Evolutionary conservation across 2,113 vertebrate species (phyloP).

Genomic region (Peromyscus leucopus): DNA sequence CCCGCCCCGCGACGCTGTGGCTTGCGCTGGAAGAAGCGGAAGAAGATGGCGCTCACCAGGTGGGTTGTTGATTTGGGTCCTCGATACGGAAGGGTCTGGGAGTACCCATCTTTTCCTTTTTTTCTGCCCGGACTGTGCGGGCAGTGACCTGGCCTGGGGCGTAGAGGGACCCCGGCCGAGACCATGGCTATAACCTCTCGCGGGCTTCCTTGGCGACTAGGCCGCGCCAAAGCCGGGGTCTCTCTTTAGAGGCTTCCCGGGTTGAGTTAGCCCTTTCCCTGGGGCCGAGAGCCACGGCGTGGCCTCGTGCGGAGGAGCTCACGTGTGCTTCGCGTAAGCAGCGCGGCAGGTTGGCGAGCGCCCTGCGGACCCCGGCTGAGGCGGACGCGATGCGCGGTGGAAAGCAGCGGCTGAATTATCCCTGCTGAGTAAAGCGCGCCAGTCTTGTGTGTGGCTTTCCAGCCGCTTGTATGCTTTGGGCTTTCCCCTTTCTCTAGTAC

Average conservation of each 20-base stretch:
- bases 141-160: accelerated
- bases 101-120: conserved; percentile 38
- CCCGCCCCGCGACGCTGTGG: conserved; percentile 34
- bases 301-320: not conserved
- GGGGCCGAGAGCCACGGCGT: not conserved
- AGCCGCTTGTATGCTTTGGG: not conserved
- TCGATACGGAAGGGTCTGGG: conserved; percentile 72
- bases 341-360: not conserved
- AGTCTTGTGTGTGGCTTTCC: not conserved
- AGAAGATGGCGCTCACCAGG: conserved; percentile 95
- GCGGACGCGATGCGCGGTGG: no score
- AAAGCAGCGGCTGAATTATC: not conserved
- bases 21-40: conserved; percentile 77
- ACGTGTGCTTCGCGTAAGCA: not conserved
- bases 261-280: not conserved
- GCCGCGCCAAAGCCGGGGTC: conserved; percentile 68
- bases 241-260: conserved; percentile 40
- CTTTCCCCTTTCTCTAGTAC: not conserved
- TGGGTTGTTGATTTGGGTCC: conserved; percentile 76
- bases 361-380: not conserved
- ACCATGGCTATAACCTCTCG: not conserved
- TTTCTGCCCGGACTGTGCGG: not conserved
- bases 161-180: accelerated
- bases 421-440: not conserved
- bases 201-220: conserved; percentile 17